phyloP scores from a whole-genome alignment of 23 tunicate genomes.

The Halocynthia roretzi region DNA sequence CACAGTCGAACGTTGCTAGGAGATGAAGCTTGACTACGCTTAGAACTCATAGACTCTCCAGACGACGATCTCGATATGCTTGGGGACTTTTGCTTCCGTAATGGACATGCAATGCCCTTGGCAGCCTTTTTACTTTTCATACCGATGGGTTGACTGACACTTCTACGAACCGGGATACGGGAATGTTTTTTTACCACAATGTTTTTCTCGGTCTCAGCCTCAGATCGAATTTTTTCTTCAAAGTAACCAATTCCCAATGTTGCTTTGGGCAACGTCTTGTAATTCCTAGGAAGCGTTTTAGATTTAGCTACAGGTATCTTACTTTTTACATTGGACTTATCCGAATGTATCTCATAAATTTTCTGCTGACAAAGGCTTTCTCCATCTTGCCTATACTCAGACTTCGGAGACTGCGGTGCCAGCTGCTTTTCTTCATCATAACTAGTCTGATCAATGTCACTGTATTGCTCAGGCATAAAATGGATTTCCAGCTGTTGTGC shows the following conservation, averaged over 20 bases:
- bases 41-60: slow-evolving; percentile 28
- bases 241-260: too few species aligned
- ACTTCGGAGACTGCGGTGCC: too few species aligned
- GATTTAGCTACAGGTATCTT: neutral
- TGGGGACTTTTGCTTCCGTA: neutral
- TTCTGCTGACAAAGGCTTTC: neutral
- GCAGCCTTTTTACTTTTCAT: neutral
- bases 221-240: neutral
- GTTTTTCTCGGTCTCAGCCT: neutral
- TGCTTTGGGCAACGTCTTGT: neutral
- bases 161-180: slow-evolving; percentile 1
- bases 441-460: too few species aligned
- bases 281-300: neutral
- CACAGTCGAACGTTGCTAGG: slow-evolving; percentile 42
- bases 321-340: neutral
- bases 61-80: slow-evolving; percentile 62
- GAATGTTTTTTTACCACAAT: neutral
- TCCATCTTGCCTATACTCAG: neutral
- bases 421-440: too few species aligned
- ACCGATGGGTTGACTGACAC: slow-evolving; percentile 7
- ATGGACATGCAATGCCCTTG: neutral
- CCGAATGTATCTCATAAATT: neutral
- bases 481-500: neutral
- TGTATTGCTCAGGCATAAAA: too few species aligned
- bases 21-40: slow-evolving; percentile 46